phyloP scores from a whole-genome alignment of 2,113 vertebrate genomes.

The Lichenostomus cassidix region DNA sequence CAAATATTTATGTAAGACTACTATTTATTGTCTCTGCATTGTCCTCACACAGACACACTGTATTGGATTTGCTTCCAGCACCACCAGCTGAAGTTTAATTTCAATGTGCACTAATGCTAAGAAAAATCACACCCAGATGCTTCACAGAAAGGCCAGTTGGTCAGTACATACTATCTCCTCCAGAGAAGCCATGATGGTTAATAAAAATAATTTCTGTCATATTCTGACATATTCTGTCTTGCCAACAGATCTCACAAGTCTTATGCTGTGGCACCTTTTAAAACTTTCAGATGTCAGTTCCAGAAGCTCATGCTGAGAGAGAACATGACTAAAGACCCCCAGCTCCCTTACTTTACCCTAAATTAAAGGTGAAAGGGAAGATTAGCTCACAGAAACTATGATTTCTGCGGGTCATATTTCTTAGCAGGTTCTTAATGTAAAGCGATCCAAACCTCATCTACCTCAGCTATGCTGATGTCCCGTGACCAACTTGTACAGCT shows the following conservation, averaged over 20 bases:
- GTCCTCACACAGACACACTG: not conserved
- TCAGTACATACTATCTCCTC: not conserved
- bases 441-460: not conserved
- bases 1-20: not conserved
- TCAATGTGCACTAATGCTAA: not conserved
- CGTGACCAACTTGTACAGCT: not conserved
- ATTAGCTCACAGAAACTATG: not conserved
- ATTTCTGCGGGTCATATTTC: not conserved
- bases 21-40: not conserved
- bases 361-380: not conserved
- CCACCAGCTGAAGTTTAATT: not conserved
- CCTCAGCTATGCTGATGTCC: not conserved
- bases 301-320: not conserved
- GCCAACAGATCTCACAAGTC: not conserved
- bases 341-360: not conserved
- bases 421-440: not conserved
- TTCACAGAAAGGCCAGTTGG: not conserved
- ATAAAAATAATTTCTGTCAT: not conserved
- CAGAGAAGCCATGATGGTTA: not conserved
- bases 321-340: not conserved
- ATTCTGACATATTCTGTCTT: not conserved
- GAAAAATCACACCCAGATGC: not conserved
- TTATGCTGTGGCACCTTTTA: not conserved
- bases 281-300: not conserved
- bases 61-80: not conserved